These are phyloP conservation scores for Leucoma salicis DNA, from an alignment of 2,888 invertebrate species.

Conservation along the genomic window DNA sequence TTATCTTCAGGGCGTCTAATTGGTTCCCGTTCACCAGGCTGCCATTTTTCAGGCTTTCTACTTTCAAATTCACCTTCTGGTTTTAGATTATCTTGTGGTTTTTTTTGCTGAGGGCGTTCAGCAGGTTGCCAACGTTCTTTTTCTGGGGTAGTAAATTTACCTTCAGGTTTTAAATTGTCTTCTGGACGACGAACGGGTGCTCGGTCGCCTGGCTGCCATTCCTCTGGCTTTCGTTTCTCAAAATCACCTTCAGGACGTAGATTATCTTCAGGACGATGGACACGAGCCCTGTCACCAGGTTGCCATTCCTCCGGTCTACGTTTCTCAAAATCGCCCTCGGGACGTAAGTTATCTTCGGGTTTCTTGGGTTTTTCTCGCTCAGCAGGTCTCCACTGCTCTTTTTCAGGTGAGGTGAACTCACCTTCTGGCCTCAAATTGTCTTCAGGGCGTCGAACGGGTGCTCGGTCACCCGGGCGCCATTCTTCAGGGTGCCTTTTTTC, in stretches of 20 bases:
- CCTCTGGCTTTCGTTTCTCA: slow-evolving; percentile 55
- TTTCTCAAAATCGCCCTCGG: slow-evolving; percentile 73
- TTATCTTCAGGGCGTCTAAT: slow-evolving; percentile 57
- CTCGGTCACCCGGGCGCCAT: slow-evolving; percentile 61
- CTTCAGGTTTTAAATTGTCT: slow-evolving; percentile 78
- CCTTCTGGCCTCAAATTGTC: slow-evolving; percentile 78
- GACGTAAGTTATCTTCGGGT: slow-evolving; percentile 68
- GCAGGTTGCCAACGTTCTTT: slow-evolving; percentile 73
- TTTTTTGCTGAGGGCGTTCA: slow-evolving; percentile 63
- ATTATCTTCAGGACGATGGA: slow-evolving; percentile 73
- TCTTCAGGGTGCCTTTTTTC: slow-evolving; percentile 56
- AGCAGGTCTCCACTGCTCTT: slow-evolving; percentile 55
- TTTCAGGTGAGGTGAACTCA: slow-evolving; percentile 42
- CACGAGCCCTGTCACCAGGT: slow-evolving; percentile 58
- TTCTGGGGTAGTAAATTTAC: slow-evolving; percentile 67
- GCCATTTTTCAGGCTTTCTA: slow-evolving; percentile 62
- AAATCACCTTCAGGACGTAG: slow-evolving; percentile 77
- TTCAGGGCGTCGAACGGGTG: slow-evolving; percentile 8
- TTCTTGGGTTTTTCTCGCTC: slow-evolving; percentile 6
- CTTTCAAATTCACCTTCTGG: slow-evolving; percentile 55
- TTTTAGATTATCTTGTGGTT: slow-evolving; percentile 77
- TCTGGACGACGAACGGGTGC: slow-evolving; percentile 8
- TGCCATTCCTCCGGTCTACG: slow-evolving; percentile 55
- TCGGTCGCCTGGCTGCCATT: slow-evolving; percentile 61
- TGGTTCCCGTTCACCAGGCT: slow-evolving; percentile 50